These are phyloP conservation scores for Heliocidaris erythrogramma DNA, from an alignment of 35 echinoderm and acorn worm genomes.

Conservation along the genomic window DNA sequence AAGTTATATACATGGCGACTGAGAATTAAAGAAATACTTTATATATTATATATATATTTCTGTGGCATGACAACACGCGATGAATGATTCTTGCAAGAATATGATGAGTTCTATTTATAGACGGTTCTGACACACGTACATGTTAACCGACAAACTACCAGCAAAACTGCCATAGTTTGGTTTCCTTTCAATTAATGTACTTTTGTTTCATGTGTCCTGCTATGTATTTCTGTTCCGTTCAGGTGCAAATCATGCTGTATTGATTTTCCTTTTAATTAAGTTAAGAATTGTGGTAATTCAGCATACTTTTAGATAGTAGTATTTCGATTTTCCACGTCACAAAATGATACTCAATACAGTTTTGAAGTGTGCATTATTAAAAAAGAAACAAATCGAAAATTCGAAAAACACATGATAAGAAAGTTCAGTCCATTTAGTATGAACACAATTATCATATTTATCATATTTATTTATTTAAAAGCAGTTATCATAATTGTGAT, in stretches of 20 bases:
- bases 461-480: background rate
- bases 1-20: background rate
- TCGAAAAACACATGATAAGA: background rate
- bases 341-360: background rate
- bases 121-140: background rate
- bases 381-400: background rate
- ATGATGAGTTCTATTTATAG: background rate
- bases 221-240: too few species aligned
- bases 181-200: background rate
- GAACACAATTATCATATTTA: background rate
- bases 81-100: background rate
- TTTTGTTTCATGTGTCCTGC: background rate
- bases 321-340: background rate
- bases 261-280: background rate
- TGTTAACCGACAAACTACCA: background rate
- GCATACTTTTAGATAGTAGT: background rate
- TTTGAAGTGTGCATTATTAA: background rate
- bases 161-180: background rate
- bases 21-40: background rate
- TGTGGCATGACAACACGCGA: background rate
- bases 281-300: background rate
- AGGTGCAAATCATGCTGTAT: background rate
- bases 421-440: background rate
- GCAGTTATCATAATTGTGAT: background rate
- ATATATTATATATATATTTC: background rate